Conservation (phyloP, 2,113 vertebrate species). For the Spheniscus mendiculus region DNA sequence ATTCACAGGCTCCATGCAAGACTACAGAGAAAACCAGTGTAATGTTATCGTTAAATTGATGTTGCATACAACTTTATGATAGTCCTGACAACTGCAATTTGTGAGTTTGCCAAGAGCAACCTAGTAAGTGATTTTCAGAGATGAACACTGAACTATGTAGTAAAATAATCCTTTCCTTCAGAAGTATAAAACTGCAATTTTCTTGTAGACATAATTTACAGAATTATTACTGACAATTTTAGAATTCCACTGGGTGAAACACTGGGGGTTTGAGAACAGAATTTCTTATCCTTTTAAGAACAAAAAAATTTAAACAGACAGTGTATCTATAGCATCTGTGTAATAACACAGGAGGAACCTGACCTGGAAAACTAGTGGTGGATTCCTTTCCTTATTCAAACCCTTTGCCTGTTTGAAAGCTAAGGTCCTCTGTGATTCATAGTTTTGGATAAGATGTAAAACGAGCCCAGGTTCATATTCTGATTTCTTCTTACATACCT, state of each 20-base stretch:
- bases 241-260: conserved; percentile 41
- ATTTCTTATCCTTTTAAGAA: conserved; percentile 41
- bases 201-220: conserved; percentile 79
- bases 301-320: not conserved
- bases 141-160: conserved; percentile 62
- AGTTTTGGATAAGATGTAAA: not conserved
- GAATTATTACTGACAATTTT: conserved; percentile 68
- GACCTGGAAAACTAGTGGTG: not conserved
- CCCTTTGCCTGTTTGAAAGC: not conserved
- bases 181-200: conserved; percentile 79
- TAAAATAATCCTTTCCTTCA: conserved; percentile 74
- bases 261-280: not conserved
- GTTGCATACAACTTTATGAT: conserved; percentile 83
- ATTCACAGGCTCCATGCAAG: conserved; percentile 80
- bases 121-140: conserved; percentile 64
- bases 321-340: not conserved
- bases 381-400: not conserved
- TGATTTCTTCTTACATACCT: not conserved
- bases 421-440: not conserved
- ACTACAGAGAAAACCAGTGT: conserved; percentile 73
- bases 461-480: not conserved
- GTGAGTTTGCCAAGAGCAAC: conserved; percentile 78
- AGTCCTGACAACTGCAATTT: conserved; percentile 71
- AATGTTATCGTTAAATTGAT: conserved; percentile 91
- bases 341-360: not conserved